Conservation (phyloP, 2,113 vertebrate genomes). For the Rutilus rutilus region DNA sequence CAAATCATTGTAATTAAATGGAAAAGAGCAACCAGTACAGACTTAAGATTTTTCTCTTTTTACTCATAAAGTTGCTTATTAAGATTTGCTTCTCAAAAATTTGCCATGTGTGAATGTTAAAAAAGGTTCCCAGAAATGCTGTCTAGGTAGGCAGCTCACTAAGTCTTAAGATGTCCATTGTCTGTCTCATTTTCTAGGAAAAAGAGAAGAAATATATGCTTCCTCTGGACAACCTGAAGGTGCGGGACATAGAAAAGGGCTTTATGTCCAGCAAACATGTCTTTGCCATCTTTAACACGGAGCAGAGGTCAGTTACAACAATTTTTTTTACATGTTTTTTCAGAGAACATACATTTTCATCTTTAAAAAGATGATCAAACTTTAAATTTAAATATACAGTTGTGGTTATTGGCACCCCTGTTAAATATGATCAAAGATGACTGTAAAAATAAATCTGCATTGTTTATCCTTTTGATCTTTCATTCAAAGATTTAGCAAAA, state of each 20-base stretch:
- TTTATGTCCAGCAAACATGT: slow-evolving; percentile 87
- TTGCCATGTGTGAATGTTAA: background rate
- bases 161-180: background rate
- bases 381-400: too few species aligned
- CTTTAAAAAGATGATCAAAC: background rate
- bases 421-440: too few species aligned
- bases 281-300: slow-evolving; percentile 86
- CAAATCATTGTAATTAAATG: background rate
- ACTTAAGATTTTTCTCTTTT: background rate
- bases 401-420: too few species aligned
- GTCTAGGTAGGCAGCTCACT: background rate
- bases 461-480: too few species aligned
- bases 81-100: background rate
- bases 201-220: slow-evolving; percentile 97
- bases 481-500: too few species aligned
- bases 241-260: slow-evolving; percentile 84
- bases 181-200: slow-evolving; percentile 76
- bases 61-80: background rate
- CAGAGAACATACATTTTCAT: background rate
- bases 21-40: background rate
- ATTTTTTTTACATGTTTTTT: background rate
- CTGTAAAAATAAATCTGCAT: too few species aligned
- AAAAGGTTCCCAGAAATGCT: background rate
- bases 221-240: slow-evolving; percentile 86
- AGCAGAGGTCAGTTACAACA: slow-evolving; percentile 79